A percentile compares a stretch with the other conserved stretches of the same genome.
Conservation (phyloP, 2,113 vertebrate genomes). For the Protobothrops mucrosquamatus region DNA sequence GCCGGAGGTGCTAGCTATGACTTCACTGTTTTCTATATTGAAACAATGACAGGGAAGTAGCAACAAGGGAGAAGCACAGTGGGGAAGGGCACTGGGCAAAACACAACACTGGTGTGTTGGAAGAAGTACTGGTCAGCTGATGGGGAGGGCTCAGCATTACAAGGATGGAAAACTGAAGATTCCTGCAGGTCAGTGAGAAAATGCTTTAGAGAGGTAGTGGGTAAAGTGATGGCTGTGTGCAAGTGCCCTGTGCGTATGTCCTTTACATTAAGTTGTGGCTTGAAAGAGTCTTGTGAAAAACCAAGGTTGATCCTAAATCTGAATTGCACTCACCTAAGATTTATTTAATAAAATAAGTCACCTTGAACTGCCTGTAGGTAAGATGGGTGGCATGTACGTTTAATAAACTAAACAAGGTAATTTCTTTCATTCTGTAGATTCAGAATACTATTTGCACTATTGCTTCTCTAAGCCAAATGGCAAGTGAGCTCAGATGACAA, state of each 20-base stretch:
- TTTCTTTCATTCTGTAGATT: slow-evolving; percentile 19
- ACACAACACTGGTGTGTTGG: not conserved
- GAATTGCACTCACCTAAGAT: not conserved
- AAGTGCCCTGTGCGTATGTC: not conserved
- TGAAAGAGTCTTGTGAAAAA: not conserved
- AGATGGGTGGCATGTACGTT: not conserved
- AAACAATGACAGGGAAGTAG: not conserved
- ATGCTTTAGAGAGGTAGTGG: not conserved
- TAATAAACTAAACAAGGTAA: slow-evolving; percentile 2
- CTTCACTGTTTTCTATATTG: not conserved
- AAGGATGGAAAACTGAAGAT: not conserved
- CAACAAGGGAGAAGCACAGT: not conserved
- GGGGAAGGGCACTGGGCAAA: not conserved
- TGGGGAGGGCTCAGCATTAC: not conserved
- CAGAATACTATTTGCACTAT: not conserved
- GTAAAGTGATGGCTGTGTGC: not conserved
- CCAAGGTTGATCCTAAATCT: not conserved
- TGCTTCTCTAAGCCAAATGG: not conserved
- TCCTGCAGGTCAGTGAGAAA: not conserved
- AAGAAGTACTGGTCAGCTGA: not conserved
- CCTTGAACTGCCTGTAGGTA: not conserved
- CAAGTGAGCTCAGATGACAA: not conserved
- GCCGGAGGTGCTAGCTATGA: not conserved
- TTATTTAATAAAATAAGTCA: slow-evolving; percentile 7
- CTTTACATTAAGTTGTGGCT: not conserved